Percentiles rank a stretch among this genome's conserved stretches.
phyloP scores from a whole-genome alignment of 2,113 vertebrate genomes.

The Plecturocebus donacophilus region DNA sequence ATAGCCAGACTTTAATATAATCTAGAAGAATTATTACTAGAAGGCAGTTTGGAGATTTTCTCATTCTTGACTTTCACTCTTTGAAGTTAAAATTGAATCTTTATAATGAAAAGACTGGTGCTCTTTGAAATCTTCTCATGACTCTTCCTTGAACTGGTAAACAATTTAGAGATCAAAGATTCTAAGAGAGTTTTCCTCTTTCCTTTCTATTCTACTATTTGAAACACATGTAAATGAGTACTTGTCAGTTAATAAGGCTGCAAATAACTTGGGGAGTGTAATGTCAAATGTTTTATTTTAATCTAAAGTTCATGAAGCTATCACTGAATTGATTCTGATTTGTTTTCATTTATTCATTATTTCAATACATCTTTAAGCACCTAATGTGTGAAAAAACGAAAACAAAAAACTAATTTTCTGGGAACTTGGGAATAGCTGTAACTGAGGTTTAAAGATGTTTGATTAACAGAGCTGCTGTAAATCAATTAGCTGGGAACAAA shows the following conservation, averaged over 20 bases:
- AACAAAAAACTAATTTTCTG: neutral
- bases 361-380: neutral
- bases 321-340: neutral
- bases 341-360: neutral
- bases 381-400: neutral
- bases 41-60: neutral
- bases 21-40: neutral
- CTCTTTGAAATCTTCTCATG: neutral
- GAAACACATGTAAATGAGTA: neutral
- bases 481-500: neutral
- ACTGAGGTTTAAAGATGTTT: neutral
- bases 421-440: too few species aligned
- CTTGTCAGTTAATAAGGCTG: neutral
- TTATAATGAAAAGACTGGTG: neutral
- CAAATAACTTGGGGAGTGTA: neutral
- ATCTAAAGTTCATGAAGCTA: neutral
- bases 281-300: neutral
- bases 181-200: neutral
- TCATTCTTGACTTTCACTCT: neutral
- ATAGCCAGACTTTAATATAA: neutral
- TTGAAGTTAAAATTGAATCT: neutral
- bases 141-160: neutral
- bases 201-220: neutral
- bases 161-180: neutral
- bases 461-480: neutral